phyloP scores from a whole-genome alignment of 2,113 vertebrate genomes.

The Pterocles gutturalis region DNA sequence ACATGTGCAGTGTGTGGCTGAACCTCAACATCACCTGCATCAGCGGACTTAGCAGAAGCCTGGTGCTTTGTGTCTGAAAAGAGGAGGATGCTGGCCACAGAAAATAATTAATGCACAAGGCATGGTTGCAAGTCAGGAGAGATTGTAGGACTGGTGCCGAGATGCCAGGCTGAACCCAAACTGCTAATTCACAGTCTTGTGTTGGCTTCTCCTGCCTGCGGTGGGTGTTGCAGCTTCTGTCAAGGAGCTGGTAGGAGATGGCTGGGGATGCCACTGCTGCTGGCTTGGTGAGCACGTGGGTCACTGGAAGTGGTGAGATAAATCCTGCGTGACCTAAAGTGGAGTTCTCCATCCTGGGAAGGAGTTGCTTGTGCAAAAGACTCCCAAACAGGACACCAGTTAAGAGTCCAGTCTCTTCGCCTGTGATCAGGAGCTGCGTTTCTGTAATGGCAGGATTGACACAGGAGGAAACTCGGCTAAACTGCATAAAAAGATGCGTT shows the following conservation, averaged over 20 bases:
- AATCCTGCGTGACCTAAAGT: not conserved
- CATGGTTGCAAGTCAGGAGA: not conserved
- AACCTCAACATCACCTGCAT: not conserved
- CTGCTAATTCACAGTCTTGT: too few relatives aligned
- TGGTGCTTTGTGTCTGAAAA: not conserved
- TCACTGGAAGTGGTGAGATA: not conserved
- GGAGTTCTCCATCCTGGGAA: not conserved
- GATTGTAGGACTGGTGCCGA: not conserved
- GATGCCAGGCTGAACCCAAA: not conserved
- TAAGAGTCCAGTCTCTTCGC: not conserved
- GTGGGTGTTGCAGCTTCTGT: not conserved
- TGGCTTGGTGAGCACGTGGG: not conserved
- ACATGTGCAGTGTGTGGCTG: not conserved
- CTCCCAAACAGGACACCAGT: not conserved
- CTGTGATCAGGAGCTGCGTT: not conserved
- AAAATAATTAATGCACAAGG: not conserved
- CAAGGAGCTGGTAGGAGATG: not conserved
- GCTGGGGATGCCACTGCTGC: not conserved
- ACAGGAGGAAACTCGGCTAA: not conserved
- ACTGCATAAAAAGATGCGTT: not conserved
- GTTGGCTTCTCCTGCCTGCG: not conserved
- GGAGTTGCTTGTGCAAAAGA: not conserved
- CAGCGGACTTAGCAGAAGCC: not conserved
- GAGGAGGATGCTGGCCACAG: not conserved
- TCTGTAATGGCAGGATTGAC: not conserved